These are phyloP conservation scores for Dasysyrphus tricinctus DNA, from an alignment of 2,888 invertebrate genomes.

Conservation along the genomic window DNA sequence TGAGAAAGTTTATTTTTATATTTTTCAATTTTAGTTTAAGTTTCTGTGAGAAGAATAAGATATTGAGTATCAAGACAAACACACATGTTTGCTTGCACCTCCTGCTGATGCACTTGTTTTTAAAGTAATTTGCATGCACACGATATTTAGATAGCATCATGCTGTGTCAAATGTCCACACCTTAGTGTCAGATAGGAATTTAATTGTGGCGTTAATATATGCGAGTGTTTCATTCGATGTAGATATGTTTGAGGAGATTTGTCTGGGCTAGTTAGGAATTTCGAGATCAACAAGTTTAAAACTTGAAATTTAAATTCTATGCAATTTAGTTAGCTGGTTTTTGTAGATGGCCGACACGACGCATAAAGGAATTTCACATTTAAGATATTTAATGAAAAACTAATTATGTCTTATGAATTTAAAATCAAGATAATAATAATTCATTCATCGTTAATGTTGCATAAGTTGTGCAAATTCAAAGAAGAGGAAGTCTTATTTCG, in stretches of 20 bases:
- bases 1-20: constrained; percentile 36
- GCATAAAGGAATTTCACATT: neutral
- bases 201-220: constrained; percentile 14
- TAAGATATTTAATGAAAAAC: neutral
- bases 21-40: neutral
- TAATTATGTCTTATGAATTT: too few species aligned
- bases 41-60: neutral
- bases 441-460: too few species aligned
- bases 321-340: neutral
- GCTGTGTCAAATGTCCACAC: constrained; percentile 38
- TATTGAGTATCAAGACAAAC: neutral
- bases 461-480: too few species aligned
- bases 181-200: constrained; percentile 10
- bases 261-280: neutral
- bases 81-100: constrained; percentile 16
- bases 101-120: constrained; percentile 49
- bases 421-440: too few species aligned
- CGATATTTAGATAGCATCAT: constrained; percentile 7
- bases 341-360: too few species aligned
- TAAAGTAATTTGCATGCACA: constrained; percentile 54
- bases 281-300: neutral
- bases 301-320: neutral
- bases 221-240: neutral
- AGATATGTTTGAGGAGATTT: neutral
- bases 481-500: too few species aligned